These are phyloP conservation scores for Lasioglossum calceatum DNA, from an alignment of 2,888 invertebrate genomes.

Conservation along the genomic window DNA sequence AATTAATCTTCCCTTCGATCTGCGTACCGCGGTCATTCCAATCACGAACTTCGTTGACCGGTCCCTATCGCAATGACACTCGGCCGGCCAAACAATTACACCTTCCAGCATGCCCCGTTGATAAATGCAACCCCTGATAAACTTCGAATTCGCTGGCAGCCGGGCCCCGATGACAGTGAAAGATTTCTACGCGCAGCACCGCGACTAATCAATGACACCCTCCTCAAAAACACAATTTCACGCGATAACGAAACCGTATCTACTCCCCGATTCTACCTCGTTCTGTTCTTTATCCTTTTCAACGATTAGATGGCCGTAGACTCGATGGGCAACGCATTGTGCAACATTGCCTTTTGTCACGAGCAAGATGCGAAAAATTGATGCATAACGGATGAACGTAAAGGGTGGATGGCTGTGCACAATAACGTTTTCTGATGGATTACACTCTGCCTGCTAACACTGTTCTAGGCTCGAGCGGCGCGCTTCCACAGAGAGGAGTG, in stretches of 20 bases:
- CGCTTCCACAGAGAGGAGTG: background rate
- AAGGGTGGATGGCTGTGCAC: background rate
- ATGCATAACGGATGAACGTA: background rate
- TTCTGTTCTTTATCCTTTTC: background rate
- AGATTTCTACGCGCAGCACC: conserved; percentile 27
- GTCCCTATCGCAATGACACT: conserved; percentile 66
- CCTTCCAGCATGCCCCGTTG: conserved; percentile 41
- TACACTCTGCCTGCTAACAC: background rate
- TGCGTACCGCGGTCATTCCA: conserved; percentile 48
- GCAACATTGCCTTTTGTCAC: conserved; percentile 10
- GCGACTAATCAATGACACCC: conserved; percentile 28
- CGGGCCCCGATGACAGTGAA: conserved; percentile 25
- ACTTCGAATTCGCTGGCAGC: conserved; percentile 6
- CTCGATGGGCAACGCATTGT: background rate
- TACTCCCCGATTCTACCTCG: background rate
- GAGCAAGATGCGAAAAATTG: conserved; percentile 6
- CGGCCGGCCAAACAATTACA: conserved; percentile 66
- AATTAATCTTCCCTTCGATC: conserved; percentile 72
- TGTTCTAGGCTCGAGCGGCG: conserved; percentile 13
- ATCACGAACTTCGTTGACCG: conserved; percentile 68
- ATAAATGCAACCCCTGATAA: conserved; percentile 38
- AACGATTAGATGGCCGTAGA: background rate
- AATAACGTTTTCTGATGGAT: background rate
- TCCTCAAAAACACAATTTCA: conserved; percentile 28
- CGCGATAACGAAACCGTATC: background rate